A percentile compares a stretch with the other conserved stretches of the same genome.
These are phyloP conservation scores for Palythoa grandis DNA, from an alignment of 92 coral and sea anemone genomes.

Conservation along the genomic window DNA sequence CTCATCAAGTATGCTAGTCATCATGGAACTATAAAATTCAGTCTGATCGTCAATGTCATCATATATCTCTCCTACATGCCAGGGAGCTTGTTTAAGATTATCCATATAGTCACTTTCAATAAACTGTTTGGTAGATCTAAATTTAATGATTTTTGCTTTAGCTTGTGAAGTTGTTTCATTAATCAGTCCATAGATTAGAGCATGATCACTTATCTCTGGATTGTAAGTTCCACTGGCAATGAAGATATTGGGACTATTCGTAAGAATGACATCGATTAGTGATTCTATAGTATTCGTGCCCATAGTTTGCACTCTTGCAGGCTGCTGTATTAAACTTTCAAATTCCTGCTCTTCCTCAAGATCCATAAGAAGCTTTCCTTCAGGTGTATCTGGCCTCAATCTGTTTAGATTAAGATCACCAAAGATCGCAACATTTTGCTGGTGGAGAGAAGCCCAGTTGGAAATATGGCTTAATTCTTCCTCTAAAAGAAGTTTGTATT, in stretches of 20 bases:
- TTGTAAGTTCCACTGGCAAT: not conserved
- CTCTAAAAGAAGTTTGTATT: slow-evolving; percentile 11
- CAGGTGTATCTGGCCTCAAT: slow-evolving; percentile 9
- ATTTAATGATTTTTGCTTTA: no score
- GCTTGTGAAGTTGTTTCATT: no score
- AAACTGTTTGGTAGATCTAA: no score
- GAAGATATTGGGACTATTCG: not conserved
- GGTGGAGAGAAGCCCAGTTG: slow-evolving; percentile 2
- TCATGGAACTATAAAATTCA: no score
- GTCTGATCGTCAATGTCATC: no score
- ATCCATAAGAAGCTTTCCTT: slow-evolving; percentile 29
- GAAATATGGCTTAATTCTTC: slow-evolving; percentile 37
- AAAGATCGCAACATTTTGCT: not conserved
- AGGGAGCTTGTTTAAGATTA: no score
- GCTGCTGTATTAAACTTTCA: slow-evolving; percentile 23
- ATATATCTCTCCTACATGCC: no score
- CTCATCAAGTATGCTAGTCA: no score
- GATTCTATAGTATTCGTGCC: not conserved
- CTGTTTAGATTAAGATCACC: slow-evolving; percentile 38
- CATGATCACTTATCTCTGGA: not conserved
- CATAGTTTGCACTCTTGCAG: slow-evolving; percentile 38
- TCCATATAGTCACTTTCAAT: no score
- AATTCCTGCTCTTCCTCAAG: slow-evolving; percentile 44
- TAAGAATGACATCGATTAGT: not conserved
- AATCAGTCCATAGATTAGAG: not conserved